Evolutionary conservation across 2,797 vertebrate species (phyloP).

Genomic region (Tachyglossus aculeatus): DNA sequence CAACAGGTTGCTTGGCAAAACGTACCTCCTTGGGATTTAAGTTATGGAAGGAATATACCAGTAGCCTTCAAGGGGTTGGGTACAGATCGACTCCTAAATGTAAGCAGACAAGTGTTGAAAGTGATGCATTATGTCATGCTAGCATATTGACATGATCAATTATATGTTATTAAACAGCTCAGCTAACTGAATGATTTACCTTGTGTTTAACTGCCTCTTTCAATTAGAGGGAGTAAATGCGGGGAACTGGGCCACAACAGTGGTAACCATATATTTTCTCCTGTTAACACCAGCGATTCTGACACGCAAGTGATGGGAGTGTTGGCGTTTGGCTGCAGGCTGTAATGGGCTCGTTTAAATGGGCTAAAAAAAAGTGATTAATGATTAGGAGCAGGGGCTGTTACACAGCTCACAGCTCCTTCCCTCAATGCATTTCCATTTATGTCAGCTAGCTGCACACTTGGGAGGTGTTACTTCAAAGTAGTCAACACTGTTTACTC

Average conservation of each 20-base stretch:
- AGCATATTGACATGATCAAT: slow-evolving; percentile 70
- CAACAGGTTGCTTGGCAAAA: neutral
- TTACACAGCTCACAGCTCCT: slow-evolving; percentile 49
- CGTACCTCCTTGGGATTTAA: slow-evolving; percentile 31
- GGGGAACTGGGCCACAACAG: slow-evolving; percentile 55
- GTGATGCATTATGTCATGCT: slow-evolving; percentile 61
- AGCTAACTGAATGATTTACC: slow-evolving; percentile 73
- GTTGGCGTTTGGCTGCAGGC: slow-evolving; percentile 70
- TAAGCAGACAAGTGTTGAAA: slow-evolving; percentile 67
- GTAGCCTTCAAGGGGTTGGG: slow-evolving; percentile 39
- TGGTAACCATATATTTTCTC: slow-evolving; percentile 72
- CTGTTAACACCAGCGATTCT: slow-evolving; percentile 70
- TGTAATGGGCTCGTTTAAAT: slow-evolving; percentile 67
- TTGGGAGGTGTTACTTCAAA: slow-evolving; percentile 62
- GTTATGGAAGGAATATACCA: slow-evolving; percentile 46
- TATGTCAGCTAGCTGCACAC: slow-evolving; percentile 38
- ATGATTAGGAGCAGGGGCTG: slow-evolving; percentile 62
- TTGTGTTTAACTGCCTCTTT: slow-evolving; percentile 76
- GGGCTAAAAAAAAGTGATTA: slow-evolving; percentile 65
- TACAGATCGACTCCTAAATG: slow-evolving; percentile 38
- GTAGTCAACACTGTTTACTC: slow-evolving; percentile 34
- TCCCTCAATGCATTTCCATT: slow-evolving; percentile 55
- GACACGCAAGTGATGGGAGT: slow-evolving; percentile 58
- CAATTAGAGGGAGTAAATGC: slow-evolving; percentile 73
- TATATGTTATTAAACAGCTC: slow-evolving; percentile 73